A percentile compares a stretch with the other conserved stretches of the same genome.
Evolutionary conservation across 1,140 invertebrate genomes (phyloP).

Genomic region (Sitobion miscanthi): DNA sequence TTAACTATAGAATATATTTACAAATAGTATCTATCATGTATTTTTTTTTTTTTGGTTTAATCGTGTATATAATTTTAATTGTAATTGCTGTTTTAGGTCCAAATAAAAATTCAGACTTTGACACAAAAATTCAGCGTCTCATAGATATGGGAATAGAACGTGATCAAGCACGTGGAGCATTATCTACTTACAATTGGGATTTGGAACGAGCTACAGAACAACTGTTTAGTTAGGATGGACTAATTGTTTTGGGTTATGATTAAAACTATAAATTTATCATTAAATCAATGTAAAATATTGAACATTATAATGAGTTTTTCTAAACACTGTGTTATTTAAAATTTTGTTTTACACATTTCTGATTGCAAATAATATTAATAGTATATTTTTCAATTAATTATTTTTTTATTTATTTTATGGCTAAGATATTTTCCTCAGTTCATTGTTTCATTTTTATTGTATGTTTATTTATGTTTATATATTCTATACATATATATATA

Average conservation of each 20-base stretch:
- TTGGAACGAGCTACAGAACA: constrained; percentile 86
- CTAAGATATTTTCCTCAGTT: background rate
- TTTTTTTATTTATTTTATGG: constrained; percentile 10
- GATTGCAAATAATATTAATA: constrained; percentile 20
- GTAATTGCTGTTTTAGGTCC: constrained; percentile 68
- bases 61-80: background rate
- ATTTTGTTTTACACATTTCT: constrained; percentile 14
- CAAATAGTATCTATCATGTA: background rate
- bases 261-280: constrained; percentile 13
- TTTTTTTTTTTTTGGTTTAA: background rate
- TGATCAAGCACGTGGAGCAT: constrained; percentile 78
- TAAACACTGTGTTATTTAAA: constrained; percentile 50
- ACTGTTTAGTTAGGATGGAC: constrained; percentile 79
- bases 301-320: constrained; percentile 29
- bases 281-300: background rate
- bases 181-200: constrained; percentile 91
- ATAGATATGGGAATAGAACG: constrained; percentile 89
- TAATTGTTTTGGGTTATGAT: constrained; percentile 32
- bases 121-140: constrained; percentile 81
- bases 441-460: background rate
- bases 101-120: constrained; percentile 75
- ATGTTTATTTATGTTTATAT: background rate
- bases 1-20: too few relatives aligned
- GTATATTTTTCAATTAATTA: constrained; percentile 23
- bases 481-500: background rate